Evolutionary conservation across 2,113 vertebrate species (phyloP).

Genomic region (Ellobius talpinus): DNA sequence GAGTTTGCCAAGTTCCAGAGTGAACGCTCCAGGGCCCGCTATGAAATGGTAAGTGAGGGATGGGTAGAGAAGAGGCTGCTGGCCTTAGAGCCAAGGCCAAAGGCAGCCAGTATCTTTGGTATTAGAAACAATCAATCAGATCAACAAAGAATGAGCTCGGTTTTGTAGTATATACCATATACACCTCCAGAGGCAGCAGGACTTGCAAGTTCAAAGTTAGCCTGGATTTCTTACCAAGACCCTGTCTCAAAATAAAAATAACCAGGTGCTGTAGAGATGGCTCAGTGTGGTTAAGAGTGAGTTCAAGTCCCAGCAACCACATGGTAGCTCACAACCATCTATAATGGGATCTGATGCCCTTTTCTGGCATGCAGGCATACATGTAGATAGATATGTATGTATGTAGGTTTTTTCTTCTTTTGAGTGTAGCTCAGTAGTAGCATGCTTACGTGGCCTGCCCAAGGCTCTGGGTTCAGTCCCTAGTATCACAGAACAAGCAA

Average conservation of each 20-base stretch:
- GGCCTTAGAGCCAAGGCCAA: background rate
- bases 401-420: no score
- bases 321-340: background rate
- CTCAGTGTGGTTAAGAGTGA: background rate
- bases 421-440: background rate
- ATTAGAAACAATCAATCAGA: background rate
- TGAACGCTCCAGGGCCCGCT: conserved; percentile 94
- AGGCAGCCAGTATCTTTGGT: background rate
- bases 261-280: background rate
- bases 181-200: background rate
- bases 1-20: conserved; percentile 97
- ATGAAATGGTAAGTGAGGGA: conserved; percentile 93
- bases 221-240: background rate
- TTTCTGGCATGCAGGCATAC: background rate
- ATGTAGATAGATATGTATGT: no score
- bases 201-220: background rate
- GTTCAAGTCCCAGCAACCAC: background rate
- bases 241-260: background rate
- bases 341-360: background rate
- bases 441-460: background rate
- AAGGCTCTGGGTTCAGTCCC: background rate
- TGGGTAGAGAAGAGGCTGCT: fast-evolving
- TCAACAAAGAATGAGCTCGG: background rate
- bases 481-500: background rate
- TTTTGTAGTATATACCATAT: background rate